phyloP scores from a whole-genome alignment of 2,888 invertebrate species.

The Rhorus exstirpatorius region DNA sequence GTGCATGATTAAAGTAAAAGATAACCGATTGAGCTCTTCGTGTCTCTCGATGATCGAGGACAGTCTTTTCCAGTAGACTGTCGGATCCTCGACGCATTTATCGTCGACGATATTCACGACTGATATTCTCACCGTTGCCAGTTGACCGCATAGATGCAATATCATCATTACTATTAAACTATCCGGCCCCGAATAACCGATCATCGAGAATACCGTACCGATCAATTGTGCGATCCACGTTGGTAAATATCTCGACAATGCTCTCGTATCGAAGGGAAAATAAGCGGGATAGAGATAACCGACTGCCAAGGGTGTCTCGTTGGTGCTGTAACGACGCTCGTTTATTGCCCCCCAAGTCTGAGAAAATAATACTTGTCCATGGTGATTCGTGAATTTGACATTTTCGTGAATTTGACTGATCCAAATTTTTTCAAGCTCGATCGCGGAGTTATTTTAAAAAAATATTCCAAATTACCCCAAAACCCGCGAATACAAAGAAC shows the following conservation, averaged over 20 bases:
- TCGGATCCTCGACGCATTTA: conserved; percentile 33
- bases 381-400: neutral
- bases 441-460: neutral
- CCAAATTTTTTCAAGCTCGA: too few relatives aligned
- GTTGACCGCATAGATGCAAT: conserved; percentile 78
- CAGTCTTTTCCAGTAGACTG: conserved; percentile 50
- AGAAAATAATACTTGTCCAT: too few relatives aligned
- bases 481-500: conserved; percentile 50
- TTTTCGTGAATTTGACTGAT: too few relatives aligned
- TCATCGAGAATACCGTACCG: conserved; percentile 71
- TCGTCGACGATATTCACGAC: conserved; percentile 57
- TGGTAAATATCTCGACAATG: conserved; percentile 72
- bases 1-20: neutral
- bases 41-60: conserved; percentile 60
- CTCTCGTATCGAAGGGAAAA: conserved; percentile 75
- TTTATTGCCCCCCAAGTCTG: conserved; percentile 37
- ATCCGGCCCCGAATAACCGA: conserved; percentile 76
- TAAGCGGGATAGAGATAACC: conserved; percentile 68
- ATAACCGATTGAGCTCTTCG: conserved; percentile 68
- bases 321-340: conserved; percentile 41
- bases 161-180: conserved; percentile 75
- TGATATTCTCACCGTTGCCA: conserved; percentile 61
- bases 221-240: conserved; percentile 75
- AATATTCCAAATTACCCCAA: conserved; percentile 48
- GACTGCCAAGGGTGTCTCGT: conserved; percentile 55